phyloP scores from a whole-genome alignment of 2,888 invertebrate genomes.

The Tenodera sinensis region DNA sequence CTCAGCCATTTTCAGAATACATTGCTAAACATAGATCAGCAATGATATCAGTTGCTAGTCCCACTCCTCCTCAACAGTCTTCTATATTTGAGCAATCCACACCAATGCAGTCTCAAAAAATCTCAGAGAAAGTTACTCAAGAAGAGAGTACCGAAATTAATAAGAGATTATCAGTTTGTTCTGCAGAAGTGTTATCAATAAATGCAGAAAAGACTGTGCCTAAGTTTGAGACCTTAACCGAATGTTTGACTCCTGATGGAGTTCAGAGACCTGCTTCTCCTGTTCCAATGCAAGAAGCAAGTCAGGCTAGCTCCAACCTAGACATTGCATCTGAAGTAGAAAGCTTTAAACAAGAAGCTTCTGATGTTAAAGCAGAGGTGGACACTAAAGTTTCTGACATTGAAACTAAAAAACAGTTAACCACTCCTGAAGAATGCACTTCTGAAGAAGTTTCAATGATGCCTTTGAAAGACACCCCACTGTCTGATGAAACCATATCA shows the following conservation, averaged over 20 bases:
- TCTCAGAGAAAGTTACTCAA: neutral
- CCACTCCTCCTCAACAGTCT: neutral
- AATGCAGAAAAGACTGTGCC: conserved; percentile 34
- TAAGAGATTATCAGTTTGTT: conserved; percentile 38
- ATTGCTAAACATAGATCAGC: conserved; percentile 1
- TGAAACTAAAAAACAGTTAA: neutral
- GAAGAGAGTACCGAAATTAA: neutral
- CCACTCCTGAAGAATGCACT: neutral
- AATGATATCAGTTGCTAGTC: neutral
- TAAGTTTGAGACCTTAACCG: conserved; percentile 29
- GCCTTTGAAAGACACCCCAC: neutral
- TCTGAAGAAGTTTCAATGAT: neutral
- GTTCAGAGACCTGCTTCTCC: conserved; percentile 27
- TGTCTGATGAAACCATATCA: neutral
- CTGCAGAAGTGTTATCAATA: conserved; percentile 34
- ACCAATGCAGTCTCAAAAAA: neutral
- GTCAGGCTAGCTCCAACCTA: neutral
- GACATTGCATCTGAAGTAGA: neutral
- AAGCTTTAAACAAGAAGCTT: neutral
- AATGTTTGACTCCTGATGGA: conserved; percentile 4
- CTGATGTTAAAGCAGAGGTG: neutral
- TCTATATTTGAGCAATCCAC: neutral
- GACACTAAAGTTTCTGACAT: neutral
- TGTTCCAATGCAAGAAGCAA: conserved; percentile 10
- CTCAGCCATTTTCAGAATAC: conserved; percentile 18